Evolutionary conservation across 2,888 invertebrate genomes (phyloP), one percentile per base, ranked within the genome.

Genomic region (Cryptocephalus moraei): DNA sequence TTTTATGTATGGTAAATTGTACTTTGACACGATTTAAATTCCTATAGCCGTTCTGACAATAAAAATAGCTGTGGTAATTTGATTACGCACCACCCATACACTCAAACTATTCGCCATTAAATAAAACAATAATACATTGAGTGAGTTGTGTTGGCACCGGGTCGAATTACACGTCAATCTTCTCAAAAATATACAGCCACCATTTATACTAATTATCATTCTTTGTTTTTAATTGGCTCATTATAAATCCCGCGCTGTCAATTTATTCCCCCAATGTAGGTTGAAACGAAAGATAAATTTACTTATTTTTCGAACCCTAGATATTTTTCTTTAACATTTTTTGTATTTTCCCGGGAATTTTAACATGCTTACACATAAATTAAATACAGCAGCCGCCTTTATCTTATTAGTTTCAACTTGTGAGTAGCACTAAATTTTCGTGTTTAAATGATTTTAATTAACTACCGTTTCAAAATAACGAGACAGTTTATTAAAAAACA

Each of bases 51-150:
- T 22, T 22, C 22, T 22, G 22, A 22, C 22, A 22, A 2, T 6
- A 22, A 22, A 22, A 22, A 22, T 22, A 22, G 22, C 22, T 2
- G 22, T 22, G 22, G 61, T 56, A 60, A 62, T 57, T 53, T 50
- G 60, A 62, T 54, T 50, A 58, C 48, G 52, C 49, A 49, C 56
- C 63, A 57, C 63, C 63, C 56, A 59, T n/a, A n/a, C n/a, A n/a
- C 22, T 4, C 58, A 54, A 55, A 50, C 55, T 54, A 53, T 56
- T 55, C 51, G 57, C 52, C 52, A 55, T 50, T 51, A 49, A 43
- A 48, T 49, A 51, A 53, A 58, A 61, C 61, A 60, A 61, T 58
- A 61, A 57, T 56, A 53, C 59, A 61, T 60, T 61, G 58, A 58
- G 59, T 57, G 46, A 49, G 44, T 32, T 49, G 44, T 44, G 48